These are phyloP conservation scores for Argynnis bischoffii DNA, from an alignment of 2,888 invertebrate genomes.

Conservation along the genomic window DNA sequence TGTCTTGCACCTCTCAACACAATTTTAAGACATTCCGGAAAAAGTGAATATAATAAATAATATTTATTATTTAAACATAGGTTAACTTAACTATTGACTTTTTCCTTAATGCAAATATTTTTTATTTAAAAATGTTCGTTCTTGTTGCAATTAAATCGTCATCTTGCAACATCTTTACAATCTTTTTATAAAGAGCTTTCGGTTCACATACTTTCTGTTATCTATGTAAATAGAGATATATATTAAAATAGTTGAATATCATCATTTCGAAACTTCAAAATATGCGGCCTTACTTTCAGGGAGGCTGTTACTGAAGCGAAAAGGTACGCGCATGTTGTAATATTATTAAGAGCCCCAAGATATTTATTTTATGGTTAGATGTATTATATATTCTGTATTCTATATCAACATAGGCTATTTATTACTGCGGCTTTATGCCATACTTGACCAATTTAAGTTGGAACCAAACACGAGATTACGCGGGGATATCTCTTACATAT, in stretches of 20 bases:
- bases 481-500: background rate
- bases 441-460: slow-evolving; percentile 28
- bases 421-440: slow-evolving; percentile 19
- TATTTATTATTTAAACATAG: too few species aligned
- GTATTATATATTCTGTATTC: slow-evolving; percentile 15
- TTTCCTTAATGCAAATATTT: too few species aligned
- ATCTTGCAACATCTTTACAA: background rate
- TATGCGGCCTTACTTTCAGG: slow-evolving; percentile 36
- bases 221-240: slow-evolving; percentile 26
- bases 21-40: too few species aligned
- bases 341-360: background rate
- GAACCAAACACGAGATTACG: background rate
- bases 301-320: slow-evolving; percentile 36
- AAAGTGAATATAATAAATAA: too few species aligned
- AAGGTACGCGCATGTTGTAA: slow-evolving; percentile 28
- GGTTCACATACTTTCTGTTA: background rate
- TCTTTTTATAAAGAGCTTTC: slow-evolving; percentile 2
- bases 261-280: slow-evolving; percentile 29
- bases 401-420: slow-evolving; percentile 7
- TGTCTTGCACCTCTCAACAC: too few species aligned
- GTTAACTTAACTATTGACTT: too few species aligned
- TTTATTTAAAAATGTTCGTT: too few species aligned
- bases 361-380: background rate
- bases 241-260: slow-evolving; percentile 18
- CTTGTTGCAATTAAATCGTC: too few species aligned